These are phyloP conservation scores for Physocephala rufipes DNA, from an alignment of 2,888 invertebrate species.

Conservation along the genomic window DNA sequence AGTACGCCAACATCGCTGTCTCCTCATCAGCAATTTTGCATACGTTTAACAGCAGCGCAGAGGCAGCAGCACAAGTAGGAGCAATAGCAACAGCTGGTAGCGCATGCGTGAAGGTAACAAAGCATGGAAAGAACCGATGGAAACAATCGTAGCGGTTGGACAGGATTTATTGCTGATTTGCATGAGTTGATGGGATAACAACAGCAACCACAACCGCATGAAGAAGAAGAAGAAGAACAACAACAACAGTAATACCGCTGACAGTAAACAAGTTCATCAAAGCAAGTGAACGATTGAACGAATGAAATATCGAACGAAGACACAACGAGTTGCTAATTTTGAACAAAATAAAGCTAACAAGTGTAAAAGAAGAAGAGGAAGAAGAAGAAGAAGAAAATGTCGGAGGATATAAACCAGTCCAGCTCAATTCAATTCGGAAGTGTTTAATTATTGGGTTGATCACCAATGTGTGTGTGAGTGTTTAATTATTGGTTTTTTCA, in stretches of 20 bases:
- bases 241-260: constrained; percentile 9
- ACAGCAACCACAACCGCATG: too few species aligned
- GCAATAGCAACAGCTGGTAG: constrained; percentile 9
- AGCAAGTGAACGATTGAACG: background rate
- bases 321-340: constrained; percentile 1
- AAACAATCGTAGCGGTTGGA: constrained; percentile 6
- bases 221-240: too few species aligned
- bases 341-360: too few species aligned
- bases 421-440: too few species aligned
- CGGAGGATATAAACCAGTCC: too few species aligned
- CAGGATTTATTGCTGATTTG: constrained; percentile 27
- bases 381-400: too few species aligned
- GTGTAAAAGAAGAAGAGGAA: too few species aligned
- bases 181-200: constrained; percentile 13
- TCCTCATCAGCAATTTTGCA: background rate
- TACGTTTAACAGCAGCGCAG: background rate
- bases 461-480: too few species aligned
- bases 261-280: constrained; percentile 26
- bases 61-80: too few species aligned
- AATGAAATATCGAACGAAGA: too few species aligned
- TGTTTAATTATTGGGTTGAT: too few species aligned
- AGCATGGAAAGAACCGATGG: background rate
- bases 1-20: constrained; percentile 6
- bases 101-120: constrained; percentile 14
- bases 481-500: too few species aligned